Conservation (phyloP, 2,113 vertebrate genomes). For the Pavo muticus region DNA sequence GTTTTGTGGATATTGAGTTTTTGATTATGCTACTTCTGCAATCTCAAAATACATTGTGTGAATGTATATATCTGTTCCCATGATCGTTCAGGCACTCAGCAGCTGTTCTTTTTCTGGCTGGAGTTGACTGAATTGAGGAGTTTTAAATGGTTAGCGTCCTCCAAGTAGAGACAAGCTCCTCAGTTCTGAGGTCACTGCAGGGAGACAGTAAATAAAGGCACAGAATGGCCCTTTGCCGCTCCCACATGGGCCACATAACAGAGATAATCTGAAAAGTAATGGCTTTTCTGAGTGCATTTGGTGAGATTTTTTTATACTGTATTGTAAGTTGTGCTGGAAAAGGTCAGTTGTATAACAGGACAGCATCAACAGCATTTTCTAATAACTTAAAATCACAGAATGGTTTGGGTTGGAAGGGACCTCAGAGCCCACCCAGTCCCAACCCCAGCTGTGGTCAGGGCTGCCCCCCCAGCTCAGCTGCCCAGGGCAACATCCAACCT, state of each 20-base stretch:
- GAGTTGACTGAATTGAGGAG: neutral
- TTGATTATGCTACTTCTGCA: neutral
- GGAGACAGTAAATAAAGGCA: neutral
- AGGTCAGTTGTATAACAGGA: accelerated
- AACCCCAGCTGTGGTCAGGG: neutral
- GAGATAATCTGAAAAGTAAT: neutral
- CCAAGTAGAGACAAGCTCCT: neutral
- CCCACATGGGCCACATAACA: neutral
- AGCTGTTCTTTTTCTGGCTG: neutral
- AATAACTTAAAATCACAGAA: neutral
- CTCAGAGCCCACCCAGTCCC: neutral
- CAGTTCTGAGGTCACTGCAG: neutral
- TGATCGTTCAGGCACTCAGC: neutral
- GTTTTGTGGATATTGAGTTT: slow-evolving; percentile 13
- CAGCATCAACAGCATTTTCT: neutral
- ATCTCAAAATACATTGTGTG: neutral
- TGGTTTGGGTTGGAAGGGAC: neutral
- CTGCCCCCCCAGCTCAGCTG: neutral
- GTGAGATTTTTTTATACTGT: neutral
- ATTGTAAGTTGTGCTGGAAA: neutral
- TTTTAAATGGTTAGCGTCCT: neutral
- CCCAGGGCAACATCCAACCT: neutral
- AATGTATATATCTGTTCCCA: neutral
- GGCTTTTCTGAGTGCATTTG: neutral
- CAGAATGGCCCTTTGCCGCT: neutral